Conservation (phyloP, 2,797 vertebrate species). For the Emydoidea blandingii region DNA sequence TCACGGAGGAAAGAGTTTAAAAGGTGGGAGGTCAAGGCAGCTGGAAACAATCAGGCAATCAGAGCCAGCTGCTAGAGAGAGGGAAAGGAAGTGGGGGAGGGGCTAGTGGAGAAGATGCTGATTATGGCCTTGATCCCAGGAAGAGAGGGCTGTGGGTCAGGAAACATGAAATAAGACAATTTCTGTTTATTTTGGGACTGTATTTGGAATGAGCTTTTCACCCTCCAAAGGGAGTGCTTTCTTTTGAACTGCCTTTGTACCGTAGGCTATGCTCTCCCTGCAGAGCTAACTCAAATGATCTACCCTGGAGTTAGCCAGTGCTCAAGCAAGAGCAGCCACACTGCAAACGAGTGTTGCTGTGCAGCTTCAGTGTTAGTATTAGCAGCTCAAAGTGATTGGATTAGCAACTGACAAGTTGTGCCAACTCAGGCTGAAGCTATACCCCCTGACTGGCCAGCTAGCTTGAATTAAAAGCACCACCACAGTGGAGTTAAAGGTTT, state of each 20-base stretch:
- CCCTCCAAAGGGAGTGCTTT: not conserved
- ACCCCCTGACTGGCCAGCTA: accelerated
- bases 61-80: conserved; percentile 45
- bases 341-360: not conserved
- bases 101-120: not conserved
- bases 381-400: accelerated
- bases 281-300: not conserved
- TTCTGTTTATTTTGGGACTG: conserved; percentile 51
- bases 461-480: not conserved
- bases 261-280: not conserved
- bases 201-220: not conserved
- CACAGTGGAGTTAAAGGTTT: not conserved
- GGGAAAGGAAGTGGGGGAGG: conserved; percentile 35
- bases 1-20: conserved; percentile 55
- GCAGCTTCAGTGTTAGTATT: not conserved
- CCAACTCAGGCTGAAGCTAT: not conserved
- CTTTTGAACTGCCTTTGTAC: not conserved
- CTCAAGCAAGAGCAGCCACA: not conserved
- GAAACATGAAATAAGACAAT: conserved; percentile 53
- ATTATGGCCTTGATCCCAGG: conserved; percentile 67
- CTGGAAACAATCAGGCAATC: conserved; percentile 61
- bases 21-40: conserved; percentile 43
- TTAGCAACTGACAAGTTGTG: accelerated
- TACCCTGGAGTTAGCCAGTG: not conserved
- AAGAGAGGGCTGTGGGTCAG: conserved; percentile 51